Evolutionary conservation across 1,140 invertebrate genomes (phyloP), one percentile per base, ranked within the genome.

Genomic region (Plutomurus gul): DNA sequence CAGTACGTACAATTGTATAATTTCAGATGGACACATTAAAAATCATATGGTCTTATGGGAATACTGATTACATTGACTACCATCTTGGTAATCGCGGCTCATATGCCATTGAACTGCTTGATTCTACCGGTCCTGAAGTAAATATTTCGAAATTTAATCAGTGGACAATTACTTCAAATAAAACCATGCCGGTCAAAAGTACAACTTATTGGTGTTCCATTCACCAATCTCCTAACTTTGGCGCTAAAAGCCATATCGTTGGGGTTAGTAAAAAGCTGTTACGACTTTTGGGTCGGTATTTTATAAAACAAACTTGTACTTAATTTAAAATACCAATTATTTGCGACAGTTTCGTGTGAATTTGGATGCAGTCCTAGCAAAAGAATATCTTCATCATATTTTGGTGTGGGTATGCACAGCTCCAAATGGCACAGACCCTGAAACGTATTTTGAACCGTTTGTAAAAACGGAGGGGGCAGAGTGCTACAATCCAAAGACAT

Each of bases 151-250:
- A 39, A 30, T 76, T 56, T 8, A 36, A 82, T 25, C n/a, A 20
- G 1, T 82, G 81, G 77, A 39, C 47, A 16, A 3, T 82, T 1
- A 22, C 20, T 13, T 75, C 46, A 22, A 70, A 77, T 20, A 77
- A 71, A 36, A 37, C 65, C 3, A 73, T 79, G 70, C 71, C 77
- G 5, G 3, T 18, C 0, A 56, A 43, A 51, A 18, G 22, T 8
- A 82, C 81, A 40, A 74, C 78, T 4, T 79, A 79, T 30, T 82
- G 81, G 81, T 82, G 81, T 40, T 74, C 36, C 7, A 20, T 79
- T 3, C 75, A 82, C 20, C 40, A 49, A 40, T 60, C 30, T 77
- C 80, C 80, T n/a, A 43, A 8, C 6, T 43, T 76, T 22, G 11
- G 13, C 18, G 11, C 1, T 0, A 79, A 76, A n/a, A 47, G 39